Evolutionary conservation across 2,113 vertebrate species (phyloP).

Genomic region (Leucopsar rothschildi): DNA sequence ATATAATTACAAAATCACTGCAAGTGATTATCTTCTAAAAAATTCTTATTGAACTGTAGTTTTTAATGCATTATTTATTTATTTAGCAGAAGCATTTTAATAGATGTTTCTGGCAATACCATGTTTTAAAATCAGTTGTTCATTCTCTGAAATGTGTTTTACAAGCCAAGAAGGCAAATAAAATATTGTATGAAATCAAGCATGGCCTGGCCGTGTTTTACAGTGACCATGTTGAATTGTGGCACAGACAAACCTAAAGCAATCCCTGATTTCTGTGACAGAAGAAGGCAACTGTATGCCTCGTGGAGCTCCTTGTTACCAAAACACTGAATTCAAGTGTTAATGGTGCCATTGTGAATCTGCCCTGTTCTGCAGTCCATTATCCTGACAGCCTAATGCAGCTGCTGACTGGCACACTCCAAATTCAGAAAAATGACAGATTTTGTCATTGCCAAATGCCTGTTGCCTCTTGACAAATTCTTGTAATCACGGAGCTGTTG

Average conservation of each 20-base stretch:
- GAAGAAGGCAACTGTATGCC: constrained; percentile 68
- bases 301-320: constrained; percentile 50
- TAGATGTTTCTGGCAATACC: background rate
- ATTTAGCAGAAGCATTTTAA: background rate
- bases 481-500: constrained; percentile 65
- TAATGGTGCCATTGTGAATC: constrained; percentile 69
- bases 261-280: constrained; percentile 24
- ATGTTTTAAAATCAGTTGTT: background rate
- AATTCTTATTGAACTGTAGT: background rate
- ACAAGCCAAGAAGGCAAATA: background rate
- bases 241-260: background rate
- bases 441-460: constrained; percentile 81
- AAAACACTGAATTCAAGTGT: constrained; percentile 67
- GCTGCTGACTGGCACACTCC: constrained; percentile 88
- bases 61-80: background rate
- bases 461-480: constrained; percentile 70
- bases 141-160: background rate
- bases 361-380: constrained; percentile 44
- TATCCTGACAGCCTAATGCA: constrained; percentile 75
- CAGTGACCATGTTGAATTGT: background rate
- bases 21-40: background rate
- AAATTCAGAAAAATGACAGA: constrained; percentile 78
- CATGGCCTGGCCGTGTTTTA: background rate
- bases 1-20: background rate
- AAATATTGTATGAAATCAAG: background rate